phyloP scores from a whole-genome alignment of 2,888 invertebrate genomes.

The Ectropis crepuscularia region DNA sequence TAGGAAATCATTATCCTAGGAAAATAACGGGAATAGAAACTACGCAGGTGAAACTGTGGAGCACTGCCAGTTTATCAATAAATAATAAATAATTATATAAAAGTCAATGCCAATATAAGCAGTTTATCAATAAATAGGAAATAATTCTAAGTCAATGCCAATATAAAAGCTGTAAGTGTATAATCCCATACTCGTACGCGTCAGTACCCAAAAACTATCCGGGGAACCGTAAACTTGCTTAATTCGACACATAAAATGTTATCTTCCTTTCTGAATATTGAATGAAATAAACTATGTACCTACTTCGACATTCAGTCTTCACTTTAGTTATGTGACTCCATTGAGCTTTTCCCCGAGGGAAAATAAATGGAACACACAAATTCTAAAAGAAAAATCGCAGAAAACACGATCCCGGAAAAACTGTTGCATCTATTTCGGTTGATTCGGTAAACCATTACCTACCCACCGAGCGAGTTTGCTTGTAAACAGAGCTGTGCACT shows the following conservation, averaged over 20 bases:
- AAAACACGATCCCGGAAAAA: constrained; percentile 18
- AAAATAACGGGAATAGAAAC: too few relatives aligned
- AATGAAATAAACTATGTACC: constrained; percentile 2
- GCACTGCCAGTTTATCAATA: too few relatives aligned
- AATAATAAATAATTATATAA: too few relatives aligned
- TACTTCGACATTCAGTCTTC: background rate
- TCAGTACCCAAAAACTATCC: constrained; percentile 10
- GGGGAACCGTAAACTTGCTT: constrained; percentile 21
- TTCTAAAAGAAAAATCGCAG: constrained; percentile 12
- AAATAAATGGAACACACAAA: background rate
- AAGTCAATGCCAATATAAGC: too few relatives aligned
- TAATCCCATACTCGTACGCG: background rate
- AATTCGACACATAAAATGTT: constrained; percentile 28
- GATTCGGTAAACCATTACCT: constrained; percentile 43
- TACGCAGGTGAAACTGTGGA: too few relatives aligned
- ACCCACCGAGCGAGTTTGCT: constrained; percentile 48
- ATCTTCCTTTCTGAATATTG: constrained; percentile 20
- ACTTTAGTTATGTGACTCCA: background rate
- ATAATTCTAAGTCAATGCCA: background rate
- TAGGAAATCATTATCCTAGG: too few relatives aligned
- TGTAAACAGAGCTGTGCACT: constrained; percentile 57
- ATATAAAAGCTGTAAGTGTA: constrained; percentile 1
- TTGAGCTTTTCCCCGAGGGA: background rate
- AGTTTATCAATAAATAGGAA: too few relatives aligned
- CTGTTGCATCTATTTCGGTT: constrained; percentile 36